A percentile compares a stretch with the other conserved stretches of the same genome.
Conservation (phyloP, 1,140 invertebrate genomes). For the Pachyrhynchus sulphureomaculatus region DNA sequence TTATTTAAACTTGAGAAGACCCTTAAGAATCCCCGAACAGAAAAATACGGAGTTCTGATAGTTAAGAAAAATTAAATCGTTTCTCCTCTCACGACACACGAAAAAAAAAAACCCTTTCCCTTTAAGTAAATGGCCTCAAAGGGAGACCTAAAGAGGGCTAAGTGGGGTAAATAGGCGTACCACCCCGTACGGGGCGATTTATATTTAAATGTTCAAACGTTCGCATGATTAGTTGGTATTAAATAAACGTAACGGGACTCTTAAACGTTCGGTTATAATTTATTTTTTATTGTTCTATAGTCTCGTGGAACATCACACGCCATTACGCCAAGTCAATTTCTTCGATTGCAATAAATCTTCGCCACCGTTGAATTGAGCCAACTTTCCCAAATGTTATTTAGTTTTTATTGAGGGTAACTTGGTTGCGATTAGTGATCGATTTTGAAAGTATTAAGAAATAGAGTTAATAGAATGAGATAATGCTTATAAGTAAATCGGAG, state of each 20-base stretch:
- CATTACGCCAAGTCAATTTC: conserved; percentile 46
- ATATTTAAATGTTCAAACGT: conserved; percentile 47
- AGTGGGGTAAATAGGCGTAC: conserved; percentile 37
- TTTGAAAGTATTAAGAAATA: too few species aligned
- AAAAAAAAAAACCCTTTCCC: background rate
- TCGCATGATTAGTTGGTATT: conserved; percentile 53
- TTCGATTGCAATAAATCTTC: conserved; percentile 44
- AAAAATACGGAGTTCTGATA: background rate
- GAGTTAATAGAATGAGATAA: too few species aligned
- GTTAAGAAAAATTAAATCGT: conserved; percentile 10
- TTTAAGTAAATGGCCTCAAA: background rate
- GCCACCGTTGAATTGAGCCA: conserved; percentile 1
- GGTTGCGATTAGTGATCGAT: too few species aligned
- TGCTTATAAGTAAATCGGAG: too few species aligned
- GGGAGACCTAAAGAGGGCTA: background rate
- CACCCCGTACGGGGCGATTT: conserved; percentile 50
- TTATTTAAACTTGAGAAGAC: too few species aligned
- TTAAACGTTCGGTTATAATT: conserved; percentile 50
- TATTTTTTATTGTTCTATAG: conserved; percentile 49
- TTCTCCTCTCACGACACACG: conserved; percentile 8
- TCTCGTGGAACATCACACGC: conserved; percentile 47
- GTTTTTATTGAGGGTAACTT: background rate
- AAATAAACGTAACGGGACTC: conserved; percentile 51
- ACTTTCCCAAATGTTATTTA: background rate
- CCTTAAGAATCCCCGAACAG: too few species aligned